Evolutionary conservation across 2,888 invertebrate species (phyloP).

Genomic region (Cryptus viduatorius): DNA sequence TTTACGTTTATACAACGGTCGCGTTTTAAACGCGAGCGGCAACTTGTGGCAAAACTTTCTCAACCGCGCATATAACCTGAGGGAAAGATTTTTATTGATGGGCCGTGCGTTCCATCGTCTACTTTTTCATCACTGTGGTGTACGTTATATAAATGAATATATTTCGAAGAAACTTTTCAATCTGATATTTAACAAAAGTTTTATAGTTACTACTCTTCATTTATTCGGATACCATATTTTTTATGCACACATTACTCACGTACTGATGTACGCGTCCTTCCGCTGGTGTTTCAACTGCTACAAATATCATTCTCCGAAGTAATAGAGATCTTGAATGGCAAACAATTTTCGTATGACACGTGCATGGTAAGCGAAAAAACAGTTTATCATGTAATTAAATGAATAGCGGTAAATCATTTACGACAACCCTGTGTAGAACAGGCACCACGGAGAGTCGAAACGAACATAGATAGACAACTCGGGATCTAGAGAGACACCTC

Average conservation of each 20-base stretch:
- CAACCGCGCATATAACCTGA: neutral
- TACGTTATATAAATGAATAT: neutral
- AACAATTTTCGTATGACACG: neutral
- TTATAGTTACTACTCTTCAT: neutral
- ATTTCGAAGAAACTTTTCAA: neutral
- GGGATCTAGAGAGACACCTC: slow-evolving; percentile 4
- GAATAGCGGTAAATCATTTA: slow-evolving; percentile 38
- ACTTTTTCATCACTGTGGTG: neutral
- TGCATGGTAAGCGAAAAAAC: neutral
- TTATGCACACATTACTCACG: neutral
- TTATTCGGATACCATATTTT: neutral
- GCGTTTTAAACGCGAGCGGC: slow-evolving; percentile 4
- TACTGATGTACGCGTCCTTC: neutral
- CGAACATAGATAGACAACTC: neutral
- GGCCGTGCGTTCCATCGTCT: neutral
- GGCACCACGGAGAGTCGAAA: neutral
- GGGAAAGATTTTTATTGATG: neutral
- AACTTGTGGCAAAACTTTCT: slow-evolving; percentile 20
- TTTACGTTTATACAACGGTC: neutral
- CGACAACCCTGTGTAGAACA: neutral
- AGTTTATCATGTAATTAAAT: slow-evolving; percentile 29
- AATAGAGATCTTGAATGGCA: neutral
- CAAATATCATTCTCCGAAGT: neutral
- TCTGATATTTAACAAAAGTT: neutral
- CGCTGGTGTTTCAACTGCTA: neutral